phyloP scores from a whole-genome alignment of 1,140 invertebrate genomes.

The Euborellia annulipes region DNA sequence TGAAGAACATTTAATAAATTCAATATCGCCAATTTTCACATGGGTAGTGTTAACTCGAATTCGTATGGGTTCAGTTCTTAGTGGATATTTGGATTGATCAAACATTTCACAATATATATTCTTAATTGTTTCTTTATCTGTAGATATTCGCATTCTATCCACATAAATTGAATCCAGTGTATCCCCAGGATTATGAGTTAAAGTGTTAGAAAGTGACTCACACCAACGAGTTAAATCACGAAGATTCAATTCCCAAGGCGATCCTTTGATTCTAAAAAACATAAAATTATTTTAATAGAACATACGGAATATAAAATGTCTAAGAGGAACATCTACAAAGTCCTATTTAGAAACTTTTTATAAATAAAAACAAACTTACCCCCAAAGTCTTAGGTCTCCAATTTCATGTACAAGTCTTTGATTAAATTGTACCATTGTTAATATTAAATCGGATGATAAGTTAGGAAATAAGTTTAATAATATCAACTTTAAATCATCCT shows the following conservation, averaged over 20 bases:
- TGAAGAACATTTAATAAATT: background rate
- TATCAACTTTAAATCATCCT: conserved; percentile 56
- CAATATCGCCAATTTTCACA: conserved; percentile 41
- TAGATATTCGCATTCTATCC: conserved; percentile 56
- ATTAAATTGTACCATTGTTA: conserved; percentile 71
- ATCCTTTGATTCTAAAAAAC: conserved; percentile 37
- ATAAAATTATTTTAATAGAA: too few relatives aligned
- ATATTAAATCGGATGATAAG: conserved; percentile 33
- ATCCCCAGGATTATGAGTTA: conserved; percentile 36
- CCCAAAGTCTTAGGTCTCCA: conserved; percentile 45
- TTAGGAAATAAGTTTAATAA: conserved; percentile 27
- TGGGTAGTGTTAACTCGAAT: conserved; percentile 33
- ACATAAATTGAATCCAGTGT: conserved; percentile 62
- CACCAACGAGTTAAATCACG: conserved; percentile 91
- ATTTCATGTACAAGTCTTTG: conserved; percentile 44
- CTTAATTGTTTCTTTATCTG: conserved; percentile 48
- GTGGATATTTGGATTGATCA: conserved; percentile 28
- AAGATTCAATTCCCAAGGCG: conserved; percentile 94
- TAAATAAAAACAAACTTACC: conserved; percentile 16
- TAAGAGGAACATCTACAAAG: too few relatives aligned
- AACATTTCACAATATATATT: conserved; percentile 44
- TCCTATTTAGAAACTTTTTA: too few relatives aligned
- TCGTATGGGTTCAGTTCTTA: conserved; percentile 28
- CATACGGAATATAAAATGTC: too few relatives aligned
- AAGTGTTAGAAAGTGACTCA: conserved; percentile 39